Base-by-base conservation (phyloP, 2,888 invertebrate species). In the Limnephilus lunatus region DNA sequence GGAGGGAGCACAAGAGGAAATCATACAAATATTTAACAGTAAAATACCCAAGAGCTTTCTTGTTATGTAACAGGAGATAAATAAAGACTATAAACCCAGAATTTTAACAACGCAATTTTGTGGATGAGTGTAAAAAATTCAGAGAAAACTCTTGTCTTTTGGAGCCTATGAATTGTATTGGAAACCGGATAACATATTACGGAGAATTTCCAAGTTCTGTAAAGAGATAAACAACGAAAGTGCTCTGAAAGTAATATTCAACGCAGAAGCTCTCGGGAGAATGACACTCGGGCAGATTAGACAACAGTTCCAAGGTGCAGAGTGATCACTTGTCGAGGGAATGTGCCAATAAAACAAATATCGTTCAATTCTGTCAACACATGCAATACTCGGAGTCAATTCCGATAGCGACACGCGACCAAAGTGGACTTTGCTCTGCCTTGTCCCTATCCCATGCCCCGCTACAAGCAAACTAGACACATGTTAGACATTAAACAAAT, bases 311-410 rank as follows among this genome's bases (percentile, higher is more conserved):
- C 87, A 31, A 31, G 53, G 68, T 48, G 5, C 53, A 31, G 68
- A 44, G 87, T 48, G 88, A 88, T 88, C 88, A 88, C 88, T 88
- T 31, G 88, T 68, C 53, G 88, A 30, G 88, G 88, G 88, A 88
- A 53, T 88, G 88, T 31, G 88, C 88, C 35, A 31, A 53, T 88
- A 68, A 30, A 88, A n/a, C 31, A 87, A 53, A 30, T 53, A 53
- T 48, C 30, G 35, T 30, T 15, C 31, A n/a, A 12, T 31, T 25
- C 68, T 31, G 30, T 32, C 82, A 82, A 82, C 32, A 82, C 31
- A 82, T 32, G 31, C 25, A n/a, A 25, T 25, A 68, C 25, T 68
- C 2, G 68, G 9, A 68, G 68, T 25, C 68, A n/a, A 68, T n/a
- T n/a, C 68, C 68, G 68, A 68, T 68, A 68, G 68, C 25, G 68